phyloP scores from a whole-genome alignment of 2,113 vertebrate genomes.

The Hemiscyllium ocellatum region DNA sequence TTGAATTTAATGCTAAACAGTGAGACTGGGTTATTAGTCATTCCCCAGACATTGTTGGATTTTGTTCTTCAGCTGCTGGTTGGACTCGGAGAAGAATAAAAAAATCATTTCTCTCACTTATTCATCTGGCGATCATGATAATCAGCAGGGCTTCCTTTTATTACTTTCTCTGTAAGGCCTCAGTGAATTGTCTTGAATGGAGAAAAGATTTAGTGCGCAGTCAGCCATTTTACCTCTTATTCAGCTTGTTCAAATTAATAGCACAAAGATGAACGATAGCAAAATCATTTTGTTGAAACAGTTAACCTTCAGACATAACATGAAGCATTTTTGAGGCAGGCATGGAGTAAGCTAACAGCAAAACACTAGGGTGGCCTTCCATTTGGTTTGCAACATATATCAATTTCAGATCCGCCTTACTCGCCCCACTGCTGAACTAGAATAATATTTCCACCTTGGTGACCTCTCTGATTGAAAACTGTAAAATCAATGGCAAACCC shows the following conservation, averaged over 20 bases:
- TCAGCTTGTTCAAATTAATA: background rate
- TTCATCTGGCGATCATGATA: background rate
- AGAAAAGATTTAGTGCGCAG: background rate
- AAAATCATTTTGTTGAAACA: background rate
- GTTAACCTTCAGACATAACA: background rate
- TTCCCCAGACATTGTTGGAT: background rate
- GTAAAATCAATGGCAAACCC: background rate
- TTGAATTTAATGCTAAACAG: background rate
- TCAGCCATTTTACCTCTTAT: no score
- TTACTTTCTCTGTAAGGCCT: background rate
- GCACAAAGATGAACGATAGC: background rate
- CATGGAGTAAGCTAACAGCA: background rate
- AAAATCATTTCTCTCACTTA: background rate
- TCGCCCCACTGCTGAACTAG: background rate
- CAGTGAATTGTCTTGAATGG: background rate
- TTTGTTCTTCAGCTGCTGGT: conserved; percentile 32
- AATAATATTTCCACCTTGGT: background rate
- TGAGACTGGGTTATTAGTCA: conserved; percentile 18
- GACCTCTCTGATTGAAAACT: background rate
- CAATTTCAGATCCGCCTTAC: background rate
- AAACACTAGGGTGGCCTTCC: background rate
- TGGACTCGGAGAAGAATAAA: conserved; percentile 1
- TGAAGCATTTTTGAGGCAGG: background rate
- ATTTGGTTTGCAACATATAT: background rate
- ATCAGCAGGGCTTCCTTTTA: background rate